Conservation (phyloP, 2,888 invertebrate species). For the Cerastoderma edule region DNA sequence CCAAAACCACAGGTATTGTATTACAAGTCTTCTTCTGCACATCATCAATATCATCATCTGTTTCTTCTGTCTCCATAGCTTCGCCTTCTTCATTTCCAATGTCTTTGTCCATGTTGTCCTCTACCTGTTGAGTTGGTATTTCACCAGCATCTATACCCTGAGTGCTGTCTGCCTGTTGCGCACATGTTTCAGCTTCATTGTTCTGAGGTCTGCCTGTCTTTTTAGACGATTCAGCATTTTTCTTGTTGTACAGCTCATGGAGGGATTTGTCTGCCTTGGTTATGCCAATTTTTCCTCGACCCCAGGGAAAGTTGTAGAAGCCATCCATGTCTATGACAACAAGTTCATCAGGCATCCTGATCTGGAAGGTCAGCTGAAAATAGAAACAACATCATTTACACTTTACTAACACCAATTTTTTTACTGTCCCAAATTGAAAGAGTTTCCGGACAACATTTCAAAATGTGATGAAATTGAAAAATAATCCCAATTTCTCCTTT, state of each 20-base stretch:
- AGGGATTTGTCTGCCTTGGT: constrained; percentile 43
- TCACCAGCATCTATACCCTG: neutral
- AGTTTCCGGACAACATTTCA: neutral
- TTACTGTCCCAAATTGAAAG: neutral
- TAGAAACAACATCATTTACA: neutral
- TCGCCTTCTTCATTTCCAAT: neutral
- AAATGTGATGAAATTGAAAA: too few species aligned
- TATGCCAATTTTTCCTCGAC: constrained; percentile 51
- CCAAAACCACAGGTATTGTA: neutral
- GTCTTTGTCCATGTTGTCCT: neutral
- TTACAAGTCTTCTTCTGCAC: constrained; percentile 9
- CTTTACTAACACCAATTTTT: neutral
- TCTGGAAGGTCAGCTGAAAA: constrained; percentile 56
- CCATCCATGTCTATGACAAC: constrained; percentile 60
- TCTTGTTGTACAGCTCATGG: constrained; percentile 23
- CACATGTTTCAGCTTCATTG: neutral
- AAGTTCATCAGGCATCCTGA: constrained; percentile 57
- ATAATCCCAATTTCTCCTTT: neutral
- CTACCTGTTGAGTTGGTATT: too few species aligned
- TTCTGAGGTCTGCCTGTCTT: neutral
- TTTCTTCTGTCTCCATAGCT: neutral
- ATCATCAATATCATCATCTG: constrained; percentile 25
- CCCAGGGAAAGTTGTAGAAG: constrained; percentile 59
- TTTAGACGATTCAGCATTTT: neutral
- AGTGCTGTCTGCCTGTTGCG: neutral